Conservation (phyloP, 2,797 vertebrate genomes). For the Otolemur crassicaudatus region DNA sequence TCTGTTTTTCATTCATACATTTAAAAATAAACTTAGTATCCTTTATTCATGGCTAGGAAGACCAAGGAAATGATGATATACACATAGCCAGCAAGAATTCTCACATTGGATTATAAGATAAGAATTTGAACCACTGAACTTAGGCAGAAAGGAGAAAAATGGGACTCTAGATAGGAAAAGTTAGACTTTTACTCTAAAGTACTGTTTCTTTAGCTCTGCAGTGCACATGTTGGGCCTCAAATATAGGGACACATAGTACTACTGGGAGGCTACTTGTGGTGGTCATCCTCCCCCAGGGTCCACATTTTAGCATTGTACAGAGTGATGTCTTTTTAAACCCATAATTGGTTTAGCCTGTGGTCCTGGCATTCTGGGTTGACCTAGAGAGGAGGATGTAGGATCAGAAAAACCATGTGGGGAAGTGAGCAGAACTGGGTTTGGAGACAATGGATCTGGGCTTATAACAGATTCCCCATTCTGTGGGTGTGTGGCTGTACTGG, state of each 20-base stretch:
- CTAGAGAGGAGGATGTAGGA: slow-evolving; percentile 73
- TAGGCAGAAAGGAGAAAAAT: background rate
- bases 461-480: background rate
- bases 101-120: background rate
- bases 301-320: no score
- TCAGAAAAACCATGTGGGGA: background rate
- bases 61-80: background rate
- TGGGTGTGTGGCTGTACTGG: background rate
- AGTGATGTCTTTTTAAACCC: no score
- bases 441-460: background rate
- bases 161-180: no score
- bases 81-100: background rate
- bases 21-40: background rate
- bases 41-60: background rate
- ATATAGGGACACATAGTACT: fast-evolving
- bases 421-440: fast-evolving
- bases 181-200: background rate
- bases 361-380: no score
- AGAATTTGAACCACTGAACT: background rate
- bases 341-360: no score
- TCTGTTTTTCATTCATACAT: background rate
- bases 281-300: slow-evolving; percentile 79
- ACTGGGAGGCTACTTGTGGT: slow-evolving; percentile 27
- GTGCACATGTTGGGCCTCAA: no score
- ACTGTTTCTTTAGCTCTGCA: background rate